Conservation (phyloP, 2,888 invertebrate species). For the Tiliacea citrago region DNA sequence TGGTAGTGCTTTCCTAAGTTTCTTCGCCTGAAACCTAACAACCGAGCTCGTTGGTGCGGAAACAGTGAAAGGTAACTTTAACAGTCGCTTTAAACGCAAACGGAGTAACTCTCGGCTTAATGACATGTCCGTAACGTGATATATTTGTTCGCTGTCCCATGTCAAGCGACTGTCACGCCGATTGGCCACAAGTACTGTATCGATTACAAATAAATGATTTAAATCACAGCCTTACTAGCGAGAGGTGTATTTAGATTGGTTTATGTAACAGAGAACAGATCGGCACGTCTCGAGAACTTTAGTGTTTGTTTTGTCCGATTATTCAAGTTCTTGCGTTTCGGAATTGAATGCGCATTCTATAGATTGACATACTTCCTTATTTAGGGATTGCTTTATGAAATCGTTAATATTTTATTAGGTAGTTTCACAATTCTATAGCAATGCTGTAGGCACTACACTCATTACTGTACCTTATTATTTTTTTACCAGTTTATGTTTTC, state of each 20-base stretch:
- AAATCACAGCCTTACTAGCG: slow-evolving; percentile 43
- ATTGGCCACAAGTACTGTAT: slow-evolving; percentile 60
- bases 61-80: slow-evolving; percentile 65
- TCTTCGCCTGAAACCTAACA: slow-evolving; percentile 58
- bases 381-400: slow-evolving; percentile 22
- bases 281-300: slow-evolving; percentile 35
- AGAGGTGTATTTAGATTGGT: slow-evolving; percentile 52
- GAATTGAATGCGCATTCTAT: slow-evolving; percentile 29
- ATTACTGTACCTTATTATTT: too few relatives aligned
- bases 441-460: background rate
- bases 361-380: slow-evolving; percentile 32
- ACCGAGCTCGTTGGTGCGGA: slow-evolving; percentile 61
- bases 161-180: slow-evolving; percentile 62
- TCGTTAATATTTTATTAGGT: background rate
- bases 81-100: slow-evolving; percentile 45
- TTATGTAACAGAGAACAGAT: slow-evolving; percentile 56
- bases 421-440: background rate
- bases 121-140: slow-evolving; percentile 70
- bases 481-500: too few relatives aligned
- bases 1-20: background rate
- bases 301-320: slow-evolving; percentile 36
- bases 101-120: slow-evolving; percentile 52
- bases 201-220: slow-evolving; percentile 65
- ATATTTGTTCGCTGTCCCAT: slow-evolving; percentile 62
- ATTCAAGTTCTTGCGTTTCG: slow-evolving; percentile 2